Evolutionary conservation across 2,888 invertebrate species (phyloP).

Genomic region (Charanyca ferruginea): DNA sequence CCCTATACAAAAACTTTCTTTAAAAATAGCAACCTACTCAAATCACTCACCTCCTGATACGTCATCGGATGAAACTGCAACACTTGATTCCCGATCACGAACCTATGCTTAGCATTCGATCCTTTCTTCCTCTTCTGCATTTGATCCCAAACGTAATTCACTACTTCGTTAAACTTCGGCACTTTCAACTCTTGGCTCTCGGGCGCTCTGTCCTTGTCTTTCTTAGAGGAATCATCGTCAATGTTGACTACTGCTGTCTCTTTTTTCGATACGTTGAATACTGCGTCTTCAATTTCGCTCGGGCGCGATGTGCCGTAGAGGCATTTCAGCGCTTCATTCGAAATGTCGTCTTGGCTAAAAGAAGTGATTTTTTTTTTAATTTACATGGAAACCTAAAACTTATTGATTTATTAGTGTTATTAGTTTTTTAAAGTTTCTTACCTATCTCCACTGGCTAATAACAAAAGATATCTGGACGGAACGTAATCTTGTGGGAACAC

Average conservation of each 20-base stretch:
- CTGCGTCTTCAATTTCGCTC: conserved; percentile 87
- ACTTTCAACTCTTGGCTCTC: conserved; percentile 84
- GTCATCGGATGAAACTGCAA: conserved; percentile 94
- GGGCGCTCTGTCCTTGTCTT: conserved; percentile 77
- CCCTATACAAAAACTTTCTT: not conserved
- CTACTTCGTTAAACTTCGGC: conserved; percentile 94
- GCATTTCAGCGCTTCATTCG: conserved; percentile 93
- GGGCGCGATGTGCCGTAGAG: conserved; percentile 93
- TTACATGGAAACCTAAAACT: too few species aligned
- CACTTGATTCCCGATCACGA: conserved; percentile 92
- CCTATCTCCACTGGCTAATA: conserved; percentile 96
- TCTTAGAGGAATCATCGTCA: conserved; percentile 84
- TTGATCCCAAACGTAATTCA: conserved; percentile 93
- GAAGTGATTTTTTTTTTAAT: not conserved
- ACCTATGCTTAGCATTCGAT: conserved; percentile 90
- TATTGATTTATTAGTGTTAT: not conserved
- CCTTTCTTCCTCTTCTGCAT: conserved; percentile 92
- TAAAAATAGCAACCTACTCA: not conserved
- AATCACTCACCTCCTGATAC: conserved; percentile 93
- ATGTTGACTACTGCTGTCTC: conserved; percentile 77
- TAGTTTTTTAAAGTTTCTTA: conserved; percentile 75
- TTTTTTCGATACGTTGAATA: conserved; percentile 85
- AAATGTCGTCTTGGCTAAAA: conserved; percentile 94
- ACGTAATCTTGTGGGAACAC: conserved; percentile 96
- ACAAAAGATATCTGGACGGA: conserved; percentile 95